phyloP scores from a whole-genome alignment of 2,797 vertebrate genomes.

The Acanthiza pusilla region DNA sequence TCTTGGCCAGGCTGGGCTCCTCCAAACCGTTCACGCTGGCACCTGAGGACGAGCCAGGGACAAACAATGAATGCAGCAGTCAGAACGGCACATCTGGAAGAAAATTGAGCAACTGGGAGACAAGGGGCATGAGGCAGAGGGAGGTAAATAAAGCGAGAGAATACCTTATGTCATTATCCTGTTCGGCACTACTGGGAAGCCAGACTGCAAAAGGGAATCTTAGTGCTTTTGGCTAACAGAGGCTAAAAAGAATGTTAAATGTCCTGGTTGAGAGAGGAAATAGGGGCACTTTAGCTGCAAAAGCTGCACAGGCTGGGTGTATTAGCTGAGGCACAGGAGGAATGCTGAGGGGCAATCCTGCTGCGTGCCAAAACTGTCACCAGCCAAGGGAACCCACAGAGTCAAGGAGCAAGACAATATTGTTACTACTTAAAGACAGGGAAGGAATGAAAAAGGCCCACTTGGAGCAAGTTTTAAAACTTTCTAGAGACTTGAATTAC shows the following conservation, averaged over 20 bases:
- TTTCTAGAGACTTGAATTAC: neutral
- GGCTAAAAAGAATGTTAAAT: slow-evolving; percentile 11
- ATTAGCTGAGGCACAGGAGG: neutral
- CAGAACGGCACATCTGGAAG: neutral
- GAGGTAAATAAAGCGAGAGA: neutral
- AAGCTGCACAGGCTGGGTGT: neutral
- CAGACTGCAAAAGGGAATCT: slow-evolving; percentile 14
- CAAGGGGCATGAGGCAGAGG: neutral
- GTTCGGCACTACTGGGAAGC: neutral
- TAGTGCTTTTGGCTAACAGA: neutral
- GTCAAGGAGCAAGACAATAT: neutral
- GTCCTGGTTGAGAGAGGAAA: neutral
- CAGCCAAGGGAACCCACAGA: neutral
- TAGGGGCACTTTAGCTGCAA: neutral
- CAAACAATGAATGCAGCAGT: neutral
- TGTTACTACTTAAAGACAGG: neutral
- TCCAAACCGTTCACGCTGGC: slow-evolving; percentile 86
- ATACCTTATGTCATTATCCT: neutral
- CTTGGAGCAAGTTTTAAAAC: neutral
- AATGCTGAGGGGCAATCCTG: neutral
- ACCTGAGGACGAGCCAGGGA: slow-evolving; percentile 66
- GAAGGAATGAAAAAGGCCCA: neutral
- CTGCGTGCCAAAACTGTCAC: neutral
- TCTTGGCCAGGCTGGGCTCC: slow-evolving; percentile 88
- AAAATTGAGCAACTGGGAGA: neutral